A percentile compares a stretch with the other conserved stretches of the same genome.
These are phyloP conservation scores for Epizoanthus ramosus DNA, from an alignment of 92 coral and sea anemone genomes.

Conservation along the genomic window DNA sequence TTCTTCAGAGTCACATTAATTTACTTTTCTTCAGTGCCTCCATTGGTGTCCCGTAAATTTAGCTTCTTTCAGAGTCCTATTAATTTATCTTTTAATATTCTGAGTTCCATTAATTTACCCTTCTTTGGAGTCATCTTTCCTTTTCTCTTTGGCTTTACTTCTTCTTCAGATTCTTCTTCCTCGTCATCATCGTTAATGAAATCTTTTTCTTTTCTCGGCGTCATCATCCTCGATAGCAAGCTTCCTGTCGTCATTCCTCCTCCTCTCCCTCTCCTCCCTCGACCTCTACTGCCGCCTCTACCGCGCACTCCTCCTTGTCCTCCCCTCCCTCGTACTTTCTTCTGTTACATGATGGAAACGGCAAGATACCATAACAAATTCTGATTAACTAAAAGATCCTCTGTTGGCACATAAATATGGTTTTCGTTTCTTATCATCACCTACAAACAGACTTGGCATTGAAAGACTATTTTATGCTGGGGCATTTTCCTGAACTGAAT, in stretches of 20 bases:
- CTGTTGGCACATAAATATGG: background rate
- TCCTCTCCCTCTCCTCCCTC: conserved; percentile 54
- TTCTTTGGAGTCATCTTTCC: conserved; percentile 18
- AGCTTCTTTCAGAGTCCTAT: background rate
- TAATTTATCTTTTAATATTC: background rate
- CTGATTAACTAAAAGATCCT: background rate
- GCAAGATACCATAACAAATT: too few relatives aligned
- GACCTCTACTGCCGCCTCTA: conserved; percentile 44
- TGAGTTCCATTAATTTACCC: background rate
- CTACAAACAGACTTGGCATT: too few relatives aligned
- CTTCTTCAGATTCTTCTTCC: conserved; percentile 25
- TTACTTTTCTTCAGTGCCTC: background rate
- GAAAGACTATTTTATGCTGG: too few relatives aligned
- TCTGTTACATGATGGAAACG: background rate
- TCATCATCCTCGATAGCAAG: conserved; percentile 10
- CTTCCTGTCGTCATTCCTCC: conserved; percentile 13
- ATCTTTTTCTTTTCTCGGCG: conserved; percentile 4
- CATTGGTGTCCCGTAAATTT: too few relatives aligned
- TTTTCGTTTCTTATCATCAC: background rate
- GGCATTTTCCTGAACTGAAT: too few relatives aligned
- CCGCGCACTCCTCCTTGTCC: conserved; percentile 55
- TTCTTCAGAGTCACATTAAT: background rate
- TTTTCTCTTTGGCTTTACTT: conserved; percentile 1
- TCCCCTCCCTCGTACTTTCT: conserved; percentile 38
- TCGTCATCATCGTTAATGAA: conserved; percentile 13